A percentile compares a stretch with the other conserved stretches of the same genome.
Evolutionary conservation across 2,888 invertebrate genomes (phyloP).

Genomic region (Mystacides longicornis): DNA sequence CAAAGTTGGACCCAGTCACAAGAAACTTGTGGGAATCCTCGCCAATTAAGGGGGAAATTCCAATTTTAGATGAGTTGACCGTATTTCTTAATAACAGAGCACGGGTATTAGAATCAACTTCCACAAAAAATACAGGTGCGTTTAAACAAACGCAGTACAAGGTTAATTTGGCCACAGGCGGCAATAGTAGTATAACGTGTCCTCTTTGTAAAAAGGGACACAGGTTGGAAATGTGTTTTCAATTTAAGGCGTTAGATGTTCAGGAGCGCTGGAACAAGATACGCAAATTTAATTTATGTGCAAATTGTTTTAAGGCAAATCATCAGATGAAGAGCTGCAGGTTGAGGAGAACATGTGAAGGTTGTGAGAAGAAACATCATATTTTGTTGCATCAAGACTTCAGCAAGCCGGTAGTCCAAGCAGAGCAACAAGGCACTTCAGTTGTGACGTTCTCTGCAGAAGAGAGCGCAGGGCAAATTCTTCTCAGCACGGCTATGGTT

Average conservation of each 20-base stretch:
- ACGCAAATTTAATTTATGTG: not conserved
- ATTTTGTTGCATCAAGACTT: not conserved
- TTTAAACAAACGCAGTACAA: not conserved
- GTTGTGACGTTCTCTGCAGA: not conserved
- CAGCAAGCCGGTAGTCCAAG: not conserved
- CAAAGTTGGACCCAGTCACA: not conserved
- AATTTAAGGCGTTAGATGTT: not conserved
- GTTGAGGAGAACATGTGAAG: not conserved
- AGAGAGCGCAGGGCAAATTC: not conserved
- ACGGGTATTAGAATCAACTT: not conserved
- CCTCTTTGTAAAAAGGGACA: not conserved
- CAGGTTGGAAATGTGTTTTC: not conserved
- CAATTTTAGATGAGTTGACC: not conserved
- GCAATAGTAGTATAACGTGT: not conserved
- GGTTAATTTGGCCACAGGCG: not conserved
- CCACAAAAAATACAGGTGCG: not conserved
- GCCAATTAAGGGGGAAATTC: not conserved
- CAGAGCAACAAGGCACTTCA: not conserved
- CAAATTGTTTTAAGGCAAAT: not conserved
- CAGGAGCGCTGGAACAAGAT: not conserved
- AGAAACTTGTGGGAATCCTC: not conserved
- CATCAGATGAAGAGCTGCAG: not conserved
- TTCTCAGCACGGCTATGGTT: not conserved
- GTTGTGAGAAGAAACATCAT: not conserved
- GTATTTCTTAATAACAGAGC: not conserved